Conservation (phyloP, 2,113 vertebrate species). For the Rhinopomastus cyanomelas region DNA sequence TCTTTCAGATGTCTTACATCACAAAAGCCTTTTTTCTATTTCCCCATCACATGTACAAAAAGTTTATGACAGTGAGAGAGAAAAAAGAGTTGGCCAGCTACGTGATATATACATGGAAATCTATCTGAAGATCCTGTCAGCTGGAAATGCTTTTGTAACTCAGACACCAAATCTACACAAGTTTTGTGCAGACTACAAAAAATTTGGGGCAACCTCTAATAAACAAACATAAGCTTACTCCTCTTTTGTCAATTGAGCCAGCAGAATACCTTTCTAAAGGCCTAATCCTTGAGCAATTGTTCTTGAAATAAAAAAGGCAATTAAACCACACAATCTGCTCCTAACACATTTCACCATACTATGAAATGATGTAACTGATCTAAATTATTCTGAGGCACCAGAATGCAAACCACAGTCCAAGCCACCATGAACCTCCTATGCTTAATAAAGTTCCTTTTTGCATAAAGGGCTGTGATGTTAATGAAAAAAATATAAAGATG, state of each 20-base stretch:
- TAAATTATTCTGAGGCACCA: not conserved
- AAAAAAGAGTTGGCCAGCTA: not conserved
- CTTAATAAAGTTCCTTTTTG: not conserved
- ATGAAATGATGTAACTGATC: not conserved
- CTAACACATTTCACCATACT: not conserved
- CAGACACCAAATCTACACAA: not conserved
- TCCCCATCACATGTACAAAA: not conserved
- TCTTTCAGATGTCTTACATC: not conserved
- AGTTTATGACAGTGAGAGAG: not conserved
- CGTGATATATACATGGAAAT: not conserved
- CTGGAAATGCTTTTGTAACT: slow-evolving; percentile 23
- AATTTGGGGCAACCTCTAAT: not conserved
- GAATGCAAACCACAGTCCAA: not conserved
- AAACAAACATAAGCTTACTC: not conserved
- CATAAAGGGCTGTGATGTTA: not conserved
- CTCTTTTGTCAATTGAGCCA: not conserved
- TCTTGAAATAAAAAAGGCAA: not conserved
- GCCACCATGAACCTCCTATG: not conserved
- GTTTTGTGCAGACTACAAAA: not conserved
- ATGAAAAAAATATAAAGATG: not conserved
- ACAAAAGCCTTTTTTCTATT: not conserved
- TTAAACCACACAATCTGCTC: not conserved
- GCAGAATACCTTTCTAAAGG: not conserved
- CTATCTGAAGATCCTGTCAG: not conserved
- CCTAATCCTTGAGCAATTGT: not conserved